These are phyloP conservation scores for Cromileptes altivelis DNA, from an alignment of 2,113 vertebrate species.

Conservation along the genomic window DNA sequence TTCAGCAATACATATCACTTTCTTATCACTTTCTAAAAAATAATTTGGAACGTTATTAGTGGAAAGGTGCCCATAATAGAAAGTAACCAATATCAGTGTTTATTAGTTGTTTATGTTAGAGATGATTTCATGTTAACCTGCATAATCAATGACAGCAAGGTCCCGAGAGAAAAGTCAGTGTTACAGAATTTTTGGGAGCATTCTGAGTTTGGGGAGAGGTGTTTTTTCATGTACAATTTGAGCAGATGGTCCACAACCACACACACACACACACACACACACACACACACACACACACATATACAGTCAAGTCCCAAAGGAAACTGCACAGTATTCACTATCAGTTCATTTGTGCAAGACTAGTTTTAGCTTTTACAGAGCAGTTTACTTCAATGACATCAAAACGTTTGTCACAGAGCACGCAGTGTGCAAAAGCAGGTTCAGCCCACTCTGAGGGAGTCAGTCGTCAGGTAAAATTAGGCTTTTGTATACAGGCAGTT, in stretches of 20 bases:
- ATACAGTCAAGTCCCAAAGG: neutral
- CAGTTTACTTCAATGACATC: neutral
- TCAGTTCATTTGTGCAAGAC: neutral
- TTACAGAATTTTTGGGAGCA: neutral
- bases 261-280: neutral
- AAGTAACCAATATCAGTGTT: neutral
- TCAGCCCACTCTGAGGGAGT: neutral
- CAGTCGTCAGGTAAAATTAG: neutral
- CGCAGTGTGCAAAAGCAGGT: neutral
- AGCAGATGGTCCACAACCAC: slow-evolving; percentile 9
- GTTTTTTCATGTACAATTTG: slow-evolving; percentile 22
- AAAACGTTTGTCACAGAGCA: neutral
- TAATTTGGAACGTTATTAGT: neutral
- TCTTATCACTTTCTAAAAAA: neutral
- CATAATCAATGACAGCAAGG: neutral
- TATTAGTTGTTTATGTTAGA: neutral
- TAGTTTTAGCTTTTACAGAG: neutral
- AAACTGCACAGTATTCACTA: neutral
- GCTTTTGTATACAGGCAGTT: neutral
- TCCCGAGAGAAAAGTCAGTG: neutral
- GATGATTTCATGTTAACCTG: neutral
- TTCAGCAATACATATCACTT: neutral
- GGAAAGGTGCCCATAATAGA: neutral
- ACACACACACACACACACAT: neutral
- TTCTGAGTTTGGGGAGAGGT: neutral